Evolutionary conservation across 2,888 invertebrate genomes (phyloP).

Genomic region (Aporophyla nigra): DNA sequence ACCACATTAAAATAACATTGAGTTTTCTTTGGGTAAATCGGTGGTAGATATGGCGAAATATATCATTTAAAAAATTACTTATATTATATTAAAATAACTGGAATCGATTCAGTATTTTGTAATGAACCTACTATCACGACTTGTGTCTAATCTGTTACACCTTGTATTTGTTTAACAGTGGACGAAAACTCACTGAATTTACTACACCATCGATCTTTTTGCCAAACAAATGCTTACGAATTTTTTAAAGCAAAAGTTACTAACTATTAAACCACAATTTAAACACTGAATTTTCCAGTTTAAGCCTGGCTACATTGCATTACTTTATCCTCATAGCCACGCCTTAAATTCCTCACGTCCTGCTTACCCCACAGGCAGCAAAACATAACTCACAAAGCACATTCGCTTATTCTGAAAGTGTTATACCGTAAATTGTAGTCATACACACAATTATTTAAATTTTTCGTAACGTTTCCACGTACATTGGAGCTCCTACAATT

Average conservation of each 20-base stretch:
- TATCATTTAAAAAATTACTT: too few relatives aligned
- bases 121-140: too few relatives aligned
- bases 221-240: background rate
- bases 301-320: too few relatives aligned
- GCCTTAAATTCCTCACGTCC: background rate
- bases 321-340: background rate
- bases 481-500: background rate
- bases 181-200: too few relatives aligned
- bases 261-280: background rate
- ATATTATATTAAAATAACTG: too few relatives aligned
- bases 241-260: background rate
- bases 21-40: too few relatives aligned
- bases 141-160: too few relatives aligned
- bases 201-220: too few relatives aligned
- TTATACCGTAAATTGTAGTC: constrained; percentile 35
- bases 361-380: constrained; percentile 3
- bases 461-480: constrained; percentile 31
- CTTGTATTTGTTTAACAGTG: too few relatives aligned
- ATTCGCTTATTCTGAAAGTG: constrained; percentile 53
- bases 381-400: constrained; percentile 19
- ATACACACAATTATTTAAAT: constrained; percentile 15
- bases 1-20: too few relatives aligned
- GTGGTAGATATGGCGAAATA: too few relatives aligned
- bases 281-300: background rate
- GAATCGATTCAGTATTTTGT: too few relatives aligned